Evolutionary conservation across 2,888 invertebrate species (phyloP), one percentile per base, ranked within the genome.

Genomic region (Lacanobia oleracea): DNA sequence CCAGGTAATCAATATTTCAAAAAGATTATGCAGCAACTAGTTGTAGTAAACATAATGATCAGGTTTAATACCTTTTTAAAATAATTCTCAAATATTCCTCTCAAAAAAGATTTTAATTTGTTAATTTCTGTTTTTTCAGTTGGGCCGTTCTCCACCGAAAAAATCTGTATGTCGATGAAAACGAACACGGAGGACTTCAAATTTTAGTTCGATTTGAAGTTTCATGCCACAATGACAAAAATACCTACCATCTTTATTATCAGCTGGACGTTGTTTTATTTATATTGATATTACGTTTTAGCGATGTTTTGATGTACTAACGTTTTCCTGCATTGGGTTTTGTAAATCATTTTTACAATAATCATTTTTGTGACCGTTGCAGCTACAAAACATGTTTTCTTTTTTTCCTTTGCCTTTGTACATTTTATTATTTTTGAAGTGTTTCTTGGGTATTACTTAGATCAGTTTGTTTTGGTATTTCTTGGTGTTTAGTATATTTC

Each of bases 91-190:
- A 45, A 45, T 4, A 51, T 51, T 21, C 27, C 27, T 27, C 27
- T 27, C 27, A 27, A 27, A 27, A 27, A 3, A 27, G 27, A 33
- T 63, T 54, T 4, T 51, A 14, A 51, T 43, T 33, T 14, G 0
- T 45, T 10, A n/a, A 33, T 60, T 43, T 81, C 68, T 53, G 8
- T 72, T 91, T 72, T 88, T 91, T 72, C 88, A 92, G 91, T 85
- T 79, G 91, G 91, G 27, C 87, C 92, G 0, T 90, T 74, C 57
- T 86, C 88, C 1, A 75, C 85, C 3, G 90, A 91, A 54, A 87
- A 85, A 14, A 79, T 91, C 12, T 86, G 86, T 21, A 65, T 86
- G 68, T 74, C 87, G 10, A 78, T 85, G 2, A 69, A 65, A 4
- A 77, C 60, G 2, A 62, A 59, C 2, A 68, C 59, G 0, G 45